These are phyloP conservation scores for Gorsachius goisagi DNA, from an alignment of 2,113 vertebrate genomes.

Conservation along the genomic window DNA sequence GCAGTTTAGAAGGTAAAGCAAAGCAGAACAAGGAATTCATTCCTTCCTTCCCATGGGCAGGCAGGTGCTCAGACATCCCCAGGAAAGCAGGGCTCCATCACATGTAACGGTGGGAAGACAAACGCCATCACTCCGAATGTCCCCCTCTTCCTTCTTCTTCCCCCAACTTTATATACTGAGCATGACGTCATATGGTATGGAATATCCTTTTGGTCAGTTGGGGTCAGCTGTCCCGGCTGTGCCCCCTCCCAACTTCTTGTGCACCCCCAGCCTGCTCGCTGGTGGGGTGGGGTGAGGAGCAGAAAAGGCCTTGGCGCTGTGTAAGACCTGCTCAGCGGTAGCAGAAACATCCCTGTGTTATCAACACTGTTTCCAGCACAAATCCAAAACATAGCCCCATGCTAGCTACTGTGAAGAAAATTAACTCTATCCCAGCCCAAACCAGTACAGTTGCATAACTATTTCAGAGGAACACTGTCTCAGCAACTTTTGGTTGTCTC, in stretches of 20 bases:
- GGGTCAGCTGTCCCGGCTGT: neutral
- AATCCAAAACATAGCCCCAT: neutral
- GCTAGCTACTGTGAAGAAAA: neutral
- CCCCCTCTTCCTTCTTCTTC: too few relatives aligned
- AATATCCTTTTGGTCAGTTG: neutral
- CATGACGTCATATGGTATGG: rapidly evolving
- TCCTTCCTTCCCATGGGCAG: neutral
- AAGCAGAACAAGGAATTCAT: neutral
- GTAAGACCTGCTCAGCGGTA: rapidly evolving
- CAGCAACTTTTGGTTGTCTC: neutral
- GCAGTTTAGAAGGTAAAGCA: neutral
- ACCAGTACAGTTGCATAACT: neutral
- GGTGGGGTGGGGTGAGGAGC: neutral
- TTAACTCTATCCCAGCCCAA: neutral
- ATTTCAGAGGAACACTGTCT: neutral
- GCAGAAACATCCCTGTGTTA: neutral
- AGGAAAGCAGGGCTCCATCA: neutral
- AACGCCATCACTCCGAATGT: rapidly evolving
- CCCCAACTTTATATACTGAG: neutral
- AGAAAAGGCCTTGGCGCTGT: neutral
- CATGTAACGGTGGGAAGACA: rapidly evolving
- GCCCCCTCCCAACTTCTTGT: neutral
- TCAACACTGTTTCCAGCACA: neutral
- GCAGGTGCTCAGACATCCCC: neutral
- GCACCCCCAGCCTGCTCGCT: rapidly evolving